These are phyloP conservation scores for silkworm (Bombyx mori) DNA, from an alignment of 1,140 invertebrate genomes.

Conservation along the genomic window ASM3026992v2 NC_085118.1:10471501-10472000, in stretches of 20 bases:
- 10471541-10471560: too few relatives aligned
- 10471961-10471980: slow-evolving; percentile 37
- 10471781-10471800: background rate
- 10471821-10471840: slow-evolving; percentile 25
- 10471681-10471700: too few relatives aligned
- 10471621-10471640: too few relatives aligned
- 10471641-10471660: too few relatives aligned
- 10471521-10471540: too few relatives aligned
- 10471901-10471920: slow-evolving; percentile 35
- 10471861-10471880: slow-evolving; percentile 40
- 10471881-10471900: slow-evolving; percentile 46
- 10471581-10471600: too few relatives aligned
- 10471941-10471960: slow-evolving; percentile 43
- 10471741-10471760: background rate
- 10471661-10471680: too few relatives aligned
- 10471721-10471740: too few relatives aligned
- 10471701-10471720: too few relatives aligned
- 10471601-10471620: too few relatives aligned
- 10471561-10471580: too few relatives aligned
- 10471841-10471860: slow-evolving; percentile 39
- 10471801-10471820: slow-evolving; percentile 23
- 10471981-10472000: slow-evolving; percentile 47
- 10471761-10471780: background rate
- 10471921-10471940: slow-evolving; percentile 46
- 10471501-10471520: too few relatives aligned